Conservation (phyloP, 2,797 vertebrate genomes). For the Poecilia wingei region DNA sequence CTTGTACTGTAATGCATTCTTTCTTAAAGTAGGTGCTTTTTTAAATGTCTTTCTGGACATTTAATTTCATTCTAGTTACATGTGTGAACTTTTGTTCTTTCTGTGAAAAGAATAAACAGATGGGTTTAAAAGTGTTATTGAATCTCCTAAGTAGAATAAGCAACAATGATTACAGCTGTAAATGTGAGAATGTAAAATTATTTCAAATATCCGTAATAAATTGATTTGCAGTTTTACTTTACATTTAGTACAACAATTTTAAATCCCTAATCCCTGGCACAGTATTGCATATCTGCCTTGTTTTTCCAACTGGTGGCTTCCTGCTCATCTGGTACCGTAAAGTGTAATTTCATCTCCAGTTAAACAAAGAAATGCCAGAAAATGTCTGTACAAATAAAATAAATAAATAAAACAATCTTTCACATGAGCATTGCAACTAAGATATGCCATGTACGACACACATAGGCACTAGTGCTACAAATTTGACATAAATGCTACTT, state of each 20-base stretch:
- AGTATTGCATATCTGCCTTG: not conserved
- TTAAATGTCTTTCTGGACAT: not conserved
- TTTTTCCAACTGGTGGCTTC: not conserved
- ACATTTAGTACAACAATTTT: not conserved
- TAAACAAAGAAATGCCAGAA: not conserved
- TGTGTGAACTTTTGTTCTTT: not conserved
- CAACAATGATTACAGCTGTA: not conserved
- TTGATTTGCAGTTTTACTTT: not conserved
- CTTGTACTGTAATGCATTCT: not conserved
- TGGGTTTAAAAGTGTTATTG: not conserved
- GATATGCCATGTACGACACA: not conserved
- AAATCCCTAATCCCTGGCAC: not conserved
- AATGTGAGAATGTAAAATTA: not conserved
- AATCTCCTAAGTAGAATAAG: not conserved
- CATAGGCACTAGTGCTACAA: slow-evolving; percentile 2
- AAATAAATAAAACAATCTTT: too few species aligned
- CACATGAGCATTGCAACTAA: not conserved
- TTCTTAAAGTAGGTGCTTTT: not conserved
- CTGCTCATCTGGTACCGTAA: not conserved
- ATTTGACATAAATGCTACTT: not conserved
- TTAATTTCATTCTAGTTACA: not conserved
- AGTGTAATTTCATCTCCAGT: not conserved
- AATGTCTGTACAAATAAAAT: not conserved
- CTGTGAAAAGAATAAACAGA: not conserved
- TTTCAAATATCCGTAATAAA: not conserved